These are phyloP conservation scores for Lerema accius DNA, from an alignment of 1,140 invertebrate species.

Conservation along the genomic window DNA sequence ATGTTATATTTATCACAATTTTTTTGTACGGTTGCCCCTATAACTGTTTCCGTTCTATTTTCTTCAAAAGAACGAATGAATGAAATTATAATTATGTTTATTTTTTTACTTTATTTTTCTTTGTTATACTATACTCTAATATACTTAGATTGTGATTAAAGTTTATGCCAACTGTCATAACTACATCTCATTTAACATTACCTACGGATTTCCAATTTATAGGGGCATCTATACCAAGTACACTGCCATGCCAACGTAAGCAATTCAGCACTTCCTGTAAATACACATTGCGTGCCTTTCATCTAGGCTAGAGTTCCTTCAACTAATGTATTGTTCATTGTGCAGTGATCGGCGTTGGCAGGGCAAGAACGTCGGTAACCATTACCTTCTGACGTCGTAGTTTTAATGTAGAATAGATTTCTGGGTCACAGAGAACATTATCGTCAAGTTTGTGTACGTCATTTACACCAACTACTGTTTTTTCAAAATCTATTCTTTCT, in stretches of 20 bases:
- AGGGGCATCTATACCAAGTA: constrained; percentile 41
- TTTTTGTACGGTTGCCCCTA: constrained; percentile 24
- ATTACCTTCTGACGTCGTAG: constrained; percentile 54
- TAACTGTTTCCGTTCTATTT: constrained; percentile 2
- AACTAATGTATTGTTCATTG: constrained; percentile 51
- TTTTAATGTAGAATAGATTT: constrained; percentile 44
- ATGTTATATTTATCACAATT: constrained; percentile 30
- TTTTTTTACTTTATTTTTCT: too few relatives aligned
- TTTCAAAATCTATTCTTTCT: background rate
- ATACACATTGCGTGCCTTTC: constrained; percentile 71
- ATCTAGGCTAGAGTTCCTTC: constrained; percentile 38
- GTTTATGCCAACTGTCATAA: too few relatives aligned
- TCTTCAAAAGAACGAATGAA: too few relatives aligned
- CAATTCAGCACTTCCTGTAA: constrained; percentile 55
- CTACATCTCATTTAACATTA: too few relatives aligned
- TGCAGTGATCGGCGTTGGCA: constrained; percentile 72
- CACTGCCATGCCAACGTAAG: constrained; percentile 69
- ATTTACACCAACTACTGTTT: background rate
- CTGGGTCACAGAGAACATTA: constrained; percentile 40
- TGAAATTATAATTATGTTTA: too few relatives aligned
- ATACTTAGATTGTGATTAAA: too few relatives aligned
- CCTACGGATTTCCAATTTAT: constrained; percentile 32
- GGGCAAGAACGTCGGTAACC: constrained; percentile 46
- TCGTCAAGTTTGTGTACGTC: background rate
- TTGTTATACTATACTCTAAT: too few relatives aligned